Evolutionary conservation across 2,888 invertebrate genomes (phyloP), one percentile per base, ranked within the genome.

Genomic region (Polymixis flavicincta): DNA sequence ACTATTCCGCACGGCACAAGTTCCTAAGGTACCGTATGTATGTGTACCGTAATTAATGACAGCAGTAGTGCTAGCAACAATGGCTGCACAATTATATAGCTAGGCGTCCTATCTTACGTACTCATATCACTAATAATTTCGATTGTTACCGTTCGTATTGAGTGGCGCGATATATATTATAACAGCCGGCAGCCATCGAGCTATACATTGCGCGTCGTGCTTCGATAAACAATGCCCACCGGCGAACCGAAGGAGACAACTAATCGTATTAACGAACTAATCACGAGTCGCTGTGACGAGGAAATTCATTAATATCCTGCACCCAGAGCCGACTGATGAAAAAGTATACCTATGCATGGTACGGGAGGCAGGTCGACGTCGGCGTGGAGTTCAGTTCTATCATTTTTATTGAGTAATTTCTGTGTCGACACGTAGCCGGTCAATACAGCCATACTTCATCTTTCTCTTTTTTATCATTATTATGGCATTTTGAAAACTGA

Each of bases 281-380:
- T 97, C 97, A 96, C 96, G 94, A 94, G 95, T 95, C 96, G 96
- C 96, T 97, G 95, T 96, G 96, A 94, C 95, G 97, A 97, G 97
- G 97, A 97, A 97, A 97, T 97, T 97, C 97, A 97, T 97, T 97
- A 97, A 97, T 97, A 97, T 97, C 97, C 97, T 97, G 97, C 90
- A 89, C 89, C 89, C 78, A 89, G 89, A 87, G 85, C 83, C 84
- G 89, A 89, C 89, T 86, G 91, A 92, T 91, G 92, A 93, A 95
- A 95, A 94, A 94, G 89, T 91, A 87, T 82, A 45, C 42, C 42
- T 45, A 87, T 84, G 82, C 70, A 64, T 37, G 60, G 52, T 32
- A 32, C 67, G 54, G 71, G 42, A 25, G 57, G 28, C 74, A 42
- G 50, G 9, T 14, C 61, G 50, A 14, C 17, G 17, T 13, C 28